Evolutionary conservation across 2,797 vertebrate genomes (phyloP), one percentile per base, ranked within the genome.

Genomic region (Sorex maritimensis): DNA sequence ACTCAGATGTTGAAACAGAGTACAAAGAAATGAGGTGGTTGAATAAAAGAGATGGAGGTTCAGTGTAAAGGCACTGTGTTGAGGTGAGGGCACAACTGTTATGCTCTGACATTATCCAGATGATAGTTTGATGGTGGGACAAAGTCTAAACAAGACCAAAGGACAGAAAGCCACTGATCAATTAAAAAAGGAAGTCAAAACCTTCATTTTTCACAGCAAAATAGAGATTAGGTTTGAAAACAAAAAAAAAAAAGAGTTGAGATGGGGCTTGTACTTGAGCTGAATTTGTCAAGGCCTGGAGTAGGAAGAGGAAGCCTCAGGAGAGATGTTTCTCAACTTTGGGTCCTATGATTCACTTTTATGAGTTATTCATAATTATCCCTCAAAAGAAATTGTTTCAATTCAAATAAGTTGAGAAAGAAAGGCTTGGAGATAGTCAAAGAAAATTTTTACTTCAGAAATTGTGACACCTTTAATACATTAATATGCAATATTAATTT

Each of bases 301-400:
- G 13, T 14, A 52, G 49, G 41, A 7, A 52, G 49, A 52, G 6
- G 10, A 52, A 9, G 49, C 49, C 7, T 9, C 49, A 52, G 13
- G 49, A 52, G 49, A 52, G 10, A 2, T 14, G 13, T 52, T 8
- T 52, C 10, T 52, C 49, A 93, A 93, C 68, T 14, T 63, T 90
- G 30, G 81, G 21, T 46, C 78, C 24, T 88, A 67, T 88, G 65
- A 55, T 85, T 79, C 9, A 49, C 24, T 38, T 82, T 41, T 4
- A n/a, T 58, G 12, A 80, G 15, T 52, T 83, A 17, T 72, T 89
- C 69, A 9, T 68, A 94, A 65, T 5, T 92, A 49, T 67, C 14
- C 19, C 65, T 82, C 30, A 72, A 86, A 23, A 95, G 52, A 88
- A 93, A 91, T 86, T 38, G 12, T 69, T 73, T 74, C 49, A 79